phyloP scores from a whole-genome alignment of 2,888 invertebrate genomes.

The Himalopsyche japonica region DNA sequence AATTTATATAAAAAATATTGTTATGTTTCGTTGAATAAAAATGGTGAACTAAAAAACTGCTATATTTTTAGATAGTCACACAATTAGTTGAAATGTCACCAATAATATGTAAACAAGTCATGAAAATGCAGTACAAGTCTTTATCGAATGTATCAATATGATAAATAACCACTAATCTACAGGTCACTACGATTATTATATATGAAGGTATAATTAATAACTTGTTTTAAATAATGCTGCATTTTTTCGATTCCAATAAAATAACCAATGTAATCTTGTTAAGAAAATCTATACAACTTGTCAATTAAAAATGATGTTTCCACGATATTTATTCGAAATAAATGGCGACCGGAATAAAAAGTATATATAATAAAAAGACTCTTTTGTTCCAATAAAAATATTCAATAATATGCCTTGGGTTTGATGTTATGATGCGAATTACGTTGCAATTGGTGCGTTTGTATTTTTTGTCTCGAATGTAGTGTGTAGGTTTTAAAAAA shows the following conservation, averaged over 20 bases:
- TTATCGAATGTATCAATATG: too few relatives aligned
- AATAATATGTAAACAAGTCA: too few relatives aligned
- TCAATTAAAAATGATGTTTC: background rate
- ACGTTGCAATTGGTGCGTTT: background rate
- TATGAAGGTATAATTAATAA: too few relatives aligned
- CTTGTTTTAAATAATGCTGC: background rate
- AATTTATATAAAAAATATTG: too few relatives aligned
- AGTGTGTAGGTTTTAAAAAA: conserved; percentile 1
- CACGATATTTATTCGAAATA: background rate
- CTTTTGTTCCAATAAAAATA: background rate
- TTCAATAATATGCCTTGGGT: background rate
- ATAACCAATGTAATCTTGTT: background rate
- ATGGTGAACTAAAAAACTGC: too few relatives aligned
- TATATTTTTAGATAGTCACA: too few relatives aligned
- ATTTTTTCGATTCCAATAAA: background rate
- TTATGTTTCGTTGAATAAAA: too few relatives aligned
- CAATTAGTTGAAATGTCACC: too few relatives aligned
- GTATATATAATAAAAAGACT: too few relatives aligned
- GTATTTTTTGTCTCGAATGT: background rate
- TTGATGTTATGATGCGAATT: conserved; percentile 9
- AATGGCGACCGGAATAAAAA: background rate
- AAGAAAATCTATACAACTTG: background rate
- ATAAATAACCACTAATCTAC: too few relatives aligned
- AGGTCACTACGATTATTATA: too few relatives aligned
- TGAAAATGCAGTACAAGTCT: too few relatives aligned